Evolutionary conservation across 92 coral and sea anemone genomes (phyloP), one percentile per base, ranked within the genome.

Genomic region (Virgularia gustaviana): DNA sequence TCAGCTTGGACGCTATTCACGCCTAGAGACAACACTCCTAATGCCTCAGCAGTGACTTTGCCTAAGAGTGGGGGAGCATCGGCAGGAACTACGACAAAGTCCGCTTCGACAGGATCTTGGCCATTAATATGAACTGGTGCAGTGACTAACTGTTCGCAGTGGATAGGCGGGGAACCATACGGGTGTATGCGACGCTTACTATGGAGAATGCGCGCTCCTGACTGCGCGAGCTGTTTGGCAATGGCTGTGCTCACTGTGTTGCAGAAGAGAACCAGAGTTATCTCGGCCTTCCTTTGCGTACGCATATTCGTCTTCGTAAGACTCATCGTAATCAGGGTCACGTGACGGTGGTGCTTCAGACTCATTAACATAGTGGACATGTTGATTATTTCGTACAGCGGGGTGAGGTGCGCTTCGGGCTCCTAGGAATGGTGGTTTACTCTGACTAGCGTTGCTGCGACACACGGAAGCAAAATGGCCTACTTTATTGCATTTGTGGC

Each of bases 141-240:
- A 6, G 60, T 20, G 35, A 75, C 80, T 9, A 59, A 33, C 47
- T 39, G 9, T 47, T 63, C 53, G 38, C 59, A 43, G 2, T 72
- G 75, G 56, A 75, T 75, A 15, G 80, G 80, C 56, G 63, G 73
- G 62, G 73, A 62, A 0, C 73, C 63, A 49, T 75, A 75, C 42
- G 80, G 80, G 57, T 75, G 80, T 16, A 75, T 62, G 9, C 16
- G 44, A 18, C 80, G 80, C 61, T 51, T 31, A 35, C 80, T 43
- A 10, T 10, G 15, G 31, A 33, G 30, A 22, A 63, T 25, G 13
- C 60, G 29, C 9, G 56, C 24, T 52, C 30, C 44, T 10, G 12
- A 2, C 49, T 56, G 28, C 7, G 2, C 37, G 9, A 75, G 63
- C 32, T 62, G 74, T 16, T 61, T 49, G 2, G 71, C 49, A 23